These are phyloP conservation scores for Cotesia typhae DNA, from an alignment of 1,140 invertebrate species.

Conservation along the genomic window DNA sequence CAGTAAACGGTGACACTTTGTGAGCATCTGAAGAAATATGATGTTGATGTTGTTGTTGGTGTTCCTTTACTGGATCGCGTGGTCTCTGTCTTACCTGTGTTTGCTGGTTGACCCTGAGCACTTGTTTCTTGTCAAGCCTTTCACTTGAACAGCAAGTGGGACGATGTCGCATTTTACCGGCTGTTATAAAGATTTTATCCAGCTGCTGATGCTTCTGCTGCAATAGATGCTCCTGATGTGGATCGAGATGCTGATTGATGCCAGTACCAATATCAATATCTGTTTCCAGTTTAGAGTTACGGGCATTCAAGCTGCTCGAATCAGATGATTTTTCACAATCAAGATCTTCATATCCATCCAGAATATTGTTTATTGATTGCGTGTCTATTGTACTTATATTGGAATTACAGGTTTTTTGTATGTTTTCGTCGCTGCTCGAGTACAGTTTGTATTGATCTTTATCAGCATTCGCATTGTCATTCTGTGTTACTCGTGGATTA, in stretches of 20 bases:
- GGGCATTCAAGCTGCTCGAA: slow-evolving; percentile 46
- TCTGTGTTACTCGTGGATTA: background rate
- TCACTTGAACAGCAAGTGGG: slow-evolving; percentile 37
- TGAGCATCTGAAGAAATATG: too few relatives aligned
- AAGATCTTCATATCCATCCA: slow-evolving; percentile 55
- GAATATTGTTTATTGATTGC: slow-evolving; percentile 56
- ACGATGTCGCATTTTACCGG: slow-evolving; percentile 24
- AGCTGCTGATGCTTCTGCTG: slow-evolving; percentile 42
- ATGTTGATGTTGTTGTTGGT: slow-evolving; percentile 17
- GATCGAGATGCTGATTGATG: background rate
- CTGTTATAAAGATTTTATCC: slow-evolving; percentile 26
- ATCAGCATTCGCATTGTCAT: background rate
- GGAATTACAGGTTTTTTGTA: slow-evolving; percentile 41
- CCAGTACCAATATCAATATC: slow-evolving; percentile 46
- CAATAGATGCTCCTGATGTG: slow-evolving; percentile 34
- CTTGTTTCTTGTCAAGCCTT: slow-evolving; percentile 37
- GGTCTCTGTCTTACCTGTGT: slow-evolving; percentile 54
- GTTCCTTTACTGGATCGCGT: slow-evolving; percentile 45
- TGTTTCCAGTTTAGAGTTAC: slow-evolving; percentile 45
- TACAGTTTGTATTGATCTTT: slow-evolving; percentile 33
- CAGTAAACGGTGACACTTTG: background rate
- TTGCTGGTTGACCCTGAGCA: slow-evolving; percentile 50
- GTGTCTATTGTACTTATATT: slow-evolving; percentile 56
- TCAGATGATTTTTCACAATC: slow-evolving; percentile 51
- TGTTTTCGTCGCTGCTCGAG: slow-evolving; percentile 54